Evolutionary conservation across 1,140 invertebrate genomes (phyloP).

Genomic region (Acromyrmex echinatior): DNA sequence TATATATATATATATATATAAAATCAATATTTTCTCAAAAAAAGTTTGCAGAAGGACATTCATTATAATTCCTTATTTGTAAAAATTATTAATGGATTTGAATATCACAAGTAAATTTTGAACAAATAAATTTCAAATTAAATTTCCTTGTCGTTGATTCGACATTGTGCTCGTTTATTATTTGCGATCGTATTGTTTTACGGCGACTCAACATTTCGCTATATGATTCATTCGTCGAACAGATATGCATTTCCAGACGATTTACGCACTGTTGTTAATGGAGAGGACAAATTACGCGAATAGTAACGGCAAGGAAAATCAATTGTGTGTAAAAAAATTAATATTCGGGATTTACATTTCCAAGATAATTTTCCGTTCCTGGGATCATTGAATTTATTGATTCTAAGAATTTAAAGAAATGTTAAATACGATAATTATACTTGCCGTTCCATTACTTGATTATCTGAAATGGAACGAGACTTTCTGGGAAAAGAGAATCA

Average conservation of each 20-base stretch:
- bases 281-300: slow-evolving; percentile 29
- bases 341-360: neutral
- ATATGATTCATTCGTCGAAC: slow-evolving; percentile 22
- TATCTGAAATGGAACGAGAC: neutral
- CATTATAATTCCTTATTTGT: neutral
- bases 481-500: neutral
- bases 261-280: slow-evolving; percentile 37
- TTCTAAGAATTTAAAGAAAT: neutral
- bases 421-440: neutral
- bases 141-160: neutral
- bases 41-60: neutral
- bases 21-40: neutral
- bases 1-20: neutral
- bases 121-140: slow-evolving; percentile 5
- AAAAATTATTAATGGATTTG: neutral
- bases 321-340: slow-evolving; percentile 16
- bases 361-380: neutral
- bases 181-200: slow-evolving; percentile 51
- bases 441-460: neutral
- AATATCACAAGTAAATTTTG: neutral
- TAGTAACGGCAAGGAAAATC: slow-evolving; percentile 5
- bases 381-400: neutral
- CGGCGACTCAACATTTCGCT: slow-evolving; percentile 46
- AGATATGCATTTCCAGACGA: slow-evolving; percentile 40
- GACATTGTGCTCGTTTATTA: neutral